phyloP scores from a whole-genome alignment of 2,797 vertebrate genomes.

The Poeciliopsis gracilis region DNA sequence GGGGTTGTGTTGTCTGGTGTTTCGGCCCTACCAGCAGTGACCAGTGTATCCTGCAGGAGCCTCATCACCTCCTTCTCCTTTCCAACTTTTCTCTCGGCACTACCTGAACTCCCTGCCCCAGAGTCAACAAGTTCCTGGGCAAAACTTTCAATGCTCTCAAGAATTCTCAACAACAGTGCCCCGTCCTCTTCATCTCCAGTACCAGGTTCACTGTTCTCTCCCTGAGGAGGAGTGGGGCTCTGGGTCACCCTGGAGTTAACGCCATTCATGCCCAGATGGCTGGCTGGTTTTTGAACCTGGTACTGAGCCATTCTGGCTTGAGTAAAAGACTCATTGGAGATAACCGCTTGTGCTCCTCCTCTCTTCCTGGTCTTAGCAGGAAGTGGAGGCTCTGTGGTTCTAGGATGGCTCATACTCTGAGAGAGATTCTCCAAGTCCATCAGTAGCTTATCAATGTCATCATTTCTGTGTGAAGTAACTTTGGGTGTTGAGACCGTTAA shows the following conservation, averaged over 20 bases:
- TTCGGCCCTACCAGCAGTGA: conserved; percentile 77
- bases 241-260: conserved; percentile 59
- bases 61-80: conserved; percentile 97
- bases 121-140: conserved; percentile 97
- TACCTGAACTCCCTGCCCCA: conserved; percentile 86
- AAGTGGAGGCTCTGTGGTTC: conserved; percentile 81
- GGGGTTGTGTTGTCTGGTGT: conserved; percentile 44
- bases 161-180: conserved; percentile 89
- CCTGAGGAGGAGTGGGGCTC: conserved; percentile 56
- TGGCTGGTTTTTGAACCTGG: conserved; percentile 54
- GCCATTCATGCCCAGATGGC: conserved; percentile 77
- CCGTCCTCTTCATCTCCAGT: conserved; percentile 90
- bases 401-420: conserved; percentile 87
- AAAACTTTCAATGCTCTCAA: conserved; percentile 98
- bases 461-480: conserved; percentile 76
- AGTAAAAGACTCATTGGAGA: conserved; percentile 53
- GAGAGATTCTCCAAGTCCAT: conserved; percentile 97
- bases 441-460: conserved; percentile 96
- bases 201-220: conserved; percentile 36
- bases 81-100: conserved; percentile 78
- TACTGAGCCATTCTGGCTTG: conserved; percentile 61
- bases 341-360: conserved; percentile 64
- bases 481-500: conserved; percentile 62
- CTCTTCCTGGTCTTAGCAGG: conserved; percentile 78
- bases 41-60: conserved; percentile 93